A percentile compares a stretch with the other conserved stretches of the same genome.
Evolutionary conservation across 2,888 invertebrate genomes (phyloP).

Genomic region (Pyrrhosoma nymphula): DNA sequence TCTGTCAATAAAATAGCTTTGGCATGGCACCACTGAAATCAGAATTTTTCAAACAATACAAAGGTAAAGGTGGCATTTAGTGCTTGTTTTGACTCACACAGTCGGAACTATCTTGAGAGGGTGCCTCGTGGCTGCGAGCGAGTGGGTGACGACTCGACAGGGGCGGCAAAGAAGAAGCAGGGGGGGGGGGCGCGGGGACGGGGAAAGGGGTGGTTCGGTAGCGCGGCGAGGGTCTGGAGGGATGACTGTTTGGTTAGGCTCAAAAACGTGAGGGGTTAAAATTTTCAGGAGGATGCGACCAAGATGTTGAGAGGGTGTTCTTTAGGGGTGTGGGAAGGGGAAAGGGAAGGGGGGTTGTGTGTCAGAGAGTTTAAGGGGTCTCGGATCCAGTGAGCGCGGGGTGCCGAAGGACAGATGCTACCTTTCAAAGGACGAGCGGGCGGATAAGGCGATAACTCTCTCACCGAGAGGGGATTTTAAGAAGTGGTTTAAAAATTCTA

Average conservation of each 20-base stretch:
- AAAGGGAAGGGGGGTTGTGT: background rate
- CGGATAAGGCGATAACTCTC: conserved; percentile 44
- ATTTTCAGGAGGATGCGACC: background rate
- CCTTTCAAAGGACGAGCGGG: background rate
- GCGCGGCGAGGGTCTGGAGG: too few species aligned
- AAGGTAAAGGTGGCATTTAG: too few species aligned
- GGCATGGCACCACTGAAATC: too few species aligned
- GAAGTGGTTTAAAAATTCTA: conserved; percentile 1
- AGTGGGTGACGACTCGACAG: background rate
- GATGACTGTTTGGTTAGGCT: background rate
- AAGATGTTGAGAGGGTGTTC: background rate
- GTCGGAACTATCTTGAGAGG: background rate
- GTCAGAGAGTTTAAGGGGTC: background rate
- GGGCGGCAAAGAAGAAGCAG: background rate
- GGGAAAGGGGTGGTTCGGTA: too few species aligned
- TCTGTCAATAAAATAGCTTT: too few species aligned
- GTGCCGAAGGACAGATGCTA: conserved; percentile 58
- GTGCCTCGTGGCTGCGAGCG: background rate
- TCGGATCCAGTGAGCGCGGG: background rate
- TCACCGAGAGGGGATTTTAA: conserved; percentile 33
- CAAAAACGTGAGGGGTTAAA: background rate
- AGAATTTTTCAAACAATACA: too few species aligned
- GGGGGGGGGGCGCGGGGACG: background rate
- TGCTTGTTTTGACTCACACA: too few species aligned
- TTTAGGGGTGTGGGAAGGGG: background rate